Conservation (phyloP, 1,140 invertebrate genomes). For the Drosophila fuyamai region DNA sequence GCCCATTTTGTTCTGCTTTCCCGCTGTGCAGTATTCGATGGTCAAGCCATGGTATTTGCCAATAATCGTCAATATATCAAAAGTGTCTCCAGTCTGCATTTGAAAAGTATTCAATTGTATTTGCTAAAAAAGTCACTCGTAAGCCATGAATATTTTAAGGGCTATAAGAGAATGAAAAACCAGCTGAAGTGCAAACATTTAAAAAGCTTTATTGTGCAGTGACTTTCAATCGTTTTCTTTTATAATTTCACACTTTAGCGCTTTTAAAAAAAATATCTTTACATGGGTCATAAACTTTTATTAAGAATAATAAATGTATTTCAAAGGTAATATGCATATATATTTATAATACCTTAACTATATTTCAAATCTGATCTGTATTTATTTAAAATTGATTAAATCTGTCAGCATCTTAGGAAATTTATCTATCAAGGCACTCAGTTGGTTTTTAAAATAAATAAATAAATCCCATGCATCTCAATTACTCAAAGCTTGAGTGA, state of each 20-base stretch:
- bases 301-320: no score
- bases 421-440: neutral
- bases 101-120: slow-evolving; percentile 55
- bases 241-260: no score
- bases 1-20: slow-evolving; percentile 12
- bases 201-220: neutral
- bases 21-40: slow-evolving; percentile 39
- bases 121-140: slow-evolving; percentile 12
- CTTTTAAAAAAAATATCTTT: no score
- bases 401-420: slow-evolving; percentile 44
- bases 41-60: slow-evolving; percentile 62
- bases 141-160: slow-evolving; percentile 4
- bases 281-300: no score
- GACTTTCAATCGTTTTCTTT: neutral
- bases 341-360: neutral
- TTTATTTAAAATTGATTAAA: neutral
- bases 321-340: no score
- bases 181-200: neutral
- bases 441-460: neutral
- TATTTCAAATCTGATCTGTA: neutral
- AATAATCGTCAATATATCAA: slow-evolving; percentile 80
- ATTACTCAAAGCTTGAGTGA: slow-evolving; percentile 6
- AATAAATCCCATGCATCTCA: slow-evolving; percentile 7
- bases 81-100: slow-evolving; percentile 59
- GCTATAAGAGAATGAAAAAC: no score